A percentile compares a stretch with the other conserved stretches of the same genome.
These are phyloP conservation scores for Jacana jacana DNA, from an alignment of 2,113 vertebrate species.

Conservation along the genomic window DNA sequence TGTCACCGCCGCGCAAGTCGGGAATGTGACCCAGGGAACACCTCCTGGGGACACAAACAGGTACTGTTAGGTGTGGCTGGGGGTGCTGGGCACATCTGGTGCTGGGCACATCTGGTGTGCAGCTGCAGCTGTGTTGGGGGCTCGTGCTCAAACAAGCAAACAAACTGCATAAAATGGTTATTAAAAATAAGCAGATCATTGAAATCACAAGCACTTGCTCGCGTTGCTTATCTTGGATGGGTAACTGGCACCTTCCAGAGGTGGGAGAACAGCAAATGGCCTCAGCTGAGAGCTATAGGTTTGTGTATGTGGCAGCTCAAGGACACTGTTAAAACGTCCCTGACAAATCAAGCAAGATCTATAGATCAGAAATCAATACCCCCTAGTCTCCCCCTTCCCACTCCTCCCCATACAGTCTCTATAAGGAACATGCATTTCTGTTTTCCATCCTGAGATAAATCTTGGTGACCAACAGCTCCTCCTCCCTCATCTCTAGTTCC, in stretches of 20 bases:
- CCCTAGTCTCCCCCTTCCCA: neutral
- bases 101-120: neutral
- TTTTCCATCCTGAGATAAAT: neutral
- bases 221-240: neutral
- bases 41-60: conserved; percentile 57
- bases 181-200: neutral
- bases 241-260: neutral
- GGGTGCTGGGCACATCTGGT: neutral
- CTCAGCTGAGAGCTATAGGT: neutral
- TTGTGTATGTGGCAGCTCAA: neutral
- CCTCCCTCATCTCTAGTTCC: neutral
- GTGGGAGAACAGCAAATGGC: neutral
- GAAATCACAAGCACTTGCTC: neutral
- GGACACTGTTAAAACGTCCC: neutral
- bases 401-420: neutral
- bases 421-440: neutral
- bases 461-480: neutral
- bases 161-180: neutral
- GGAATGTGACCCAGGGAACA: conserved; percentile 52
- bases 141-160: neutral
- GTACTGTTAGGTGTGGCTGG: rapidly evolving
- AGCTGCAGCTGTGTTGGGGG: neutral
- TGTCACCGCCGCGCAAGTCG: conserved; percentile 63
- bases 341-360: neutral
- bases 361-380: neutral